Conservation (phyloP, 2,113 vertebrate species). For the Dicerorhinus sumatrensis region DNA sequence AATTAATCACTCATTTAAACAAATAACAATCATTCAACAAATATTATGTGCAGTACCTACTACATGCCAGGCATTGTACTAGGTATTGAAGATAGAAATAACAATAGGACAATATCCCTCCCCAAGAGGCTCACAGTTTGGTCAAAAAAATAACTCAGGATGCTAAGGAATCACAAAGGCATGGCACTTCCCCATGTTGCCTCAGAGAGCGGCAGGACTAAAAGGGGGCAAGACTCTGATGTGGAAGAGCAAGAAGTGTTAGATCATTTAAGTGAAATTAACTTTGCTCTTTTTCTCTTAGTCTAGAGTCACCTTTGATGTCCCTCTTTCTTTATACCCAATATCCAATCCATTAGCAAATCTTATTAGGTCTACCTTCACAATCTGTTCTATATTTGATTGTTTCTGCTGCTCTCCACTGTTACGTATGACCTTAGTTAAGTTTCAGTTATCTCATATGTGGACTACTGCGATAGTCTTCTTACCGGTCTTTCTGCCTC, state of each 20-base stretch:
- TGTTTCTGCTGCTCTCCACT: not conserved
- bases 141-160: not conserved
- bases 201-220: not conserved
- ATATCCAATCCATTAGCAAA: not conserved
- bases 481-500: not conserved
- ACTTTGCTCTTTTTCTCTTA: not conserved
- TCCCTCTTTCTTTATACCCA: not conserved
- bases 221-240: not conserved
- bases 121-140: not conserved
- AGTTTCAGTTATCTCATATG: not conserved
- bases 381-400: not conserved
- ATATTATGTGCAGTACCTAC: not conserved
- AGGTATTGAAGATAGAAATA: not conserved
- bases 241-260: not conserved
- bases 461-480: not conserved
- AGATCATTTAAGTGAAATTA: not conserved
- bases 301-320: not conserved
- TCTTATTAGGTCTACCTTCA: not conserved
- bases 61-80: not conserved
- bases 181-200: not conserved
- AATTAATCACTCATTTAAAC: conserved; percentile 12
- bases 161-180: not conserved
- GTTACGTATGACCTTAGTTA: not conserved
- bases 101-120: not conserved
- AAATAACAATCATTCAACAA: conserved; percentile 34